phyloP scores from a whole-genome alignment of 2,797 vertebrate genomes.

The Macropus fuliginosus region DNA sequence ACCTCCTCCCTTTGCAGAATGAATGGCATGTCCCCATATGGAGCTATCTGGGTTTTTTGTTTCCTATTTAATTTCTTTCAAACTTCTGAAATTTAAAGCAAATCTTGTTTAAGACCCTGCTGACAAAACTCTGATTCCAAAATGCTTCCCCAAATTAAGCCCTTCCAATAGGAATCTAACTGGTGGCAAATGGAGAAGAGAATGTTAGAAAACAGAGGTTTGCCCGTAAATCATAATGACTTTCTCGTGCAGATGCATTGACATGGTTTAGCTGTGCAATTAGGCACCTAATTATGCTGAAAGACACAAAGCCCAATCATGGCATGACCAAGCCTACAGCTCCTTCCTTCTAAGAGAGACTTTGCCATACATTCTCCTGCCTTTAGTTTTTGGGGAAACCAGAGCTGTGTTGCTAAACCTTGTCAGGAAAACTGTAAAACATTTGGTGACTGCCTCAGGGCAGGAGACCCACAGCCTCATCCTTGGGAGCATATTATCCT shows the following conservation, averaged over 20 bases:
- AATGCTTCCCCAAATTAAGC: neutral
- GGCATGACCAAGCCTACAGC: neutral
- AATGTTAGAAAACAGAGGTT: neutral
- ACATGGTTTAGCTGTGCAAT: conserved; percentile 68
- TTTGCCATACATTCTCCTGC: neutral
- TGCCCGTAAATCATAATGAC: conserved; percentile 72
- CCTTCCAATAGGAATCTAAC: neutral
- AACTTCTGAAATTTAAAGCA: neutral
- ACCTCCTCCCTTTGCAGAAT: neutral
- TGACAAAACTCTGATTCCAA: neutral
- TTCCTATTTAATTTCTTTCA: neutral
- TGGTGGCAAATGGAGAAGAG: conserved; percentile 27
- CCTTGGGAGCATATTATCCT: neutral
- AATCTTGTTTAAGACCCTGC: neutral
- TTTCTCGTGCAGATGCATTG: neutral
- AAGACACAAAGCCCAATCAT: conserved; percentile 33
- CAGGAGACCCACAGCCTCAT: neutral
- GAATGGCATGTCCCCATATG: neutral
- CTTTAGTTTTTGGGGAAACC: neutral
- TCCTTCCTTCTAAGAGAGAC: neutral
- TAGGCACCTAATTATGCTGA: conserved; percentile 81
- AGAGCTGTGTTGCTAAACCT: neutral
- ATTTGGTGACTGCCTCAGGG: neutral
- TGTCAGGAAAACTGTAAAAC: neutral
- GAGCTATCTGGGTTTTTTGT: neutral